These are phyloP conservation scores for Falco biarmicus DNA, from an alignment of 2,797 vertebrate genomes.

Conservation along the genomic window DNA sequence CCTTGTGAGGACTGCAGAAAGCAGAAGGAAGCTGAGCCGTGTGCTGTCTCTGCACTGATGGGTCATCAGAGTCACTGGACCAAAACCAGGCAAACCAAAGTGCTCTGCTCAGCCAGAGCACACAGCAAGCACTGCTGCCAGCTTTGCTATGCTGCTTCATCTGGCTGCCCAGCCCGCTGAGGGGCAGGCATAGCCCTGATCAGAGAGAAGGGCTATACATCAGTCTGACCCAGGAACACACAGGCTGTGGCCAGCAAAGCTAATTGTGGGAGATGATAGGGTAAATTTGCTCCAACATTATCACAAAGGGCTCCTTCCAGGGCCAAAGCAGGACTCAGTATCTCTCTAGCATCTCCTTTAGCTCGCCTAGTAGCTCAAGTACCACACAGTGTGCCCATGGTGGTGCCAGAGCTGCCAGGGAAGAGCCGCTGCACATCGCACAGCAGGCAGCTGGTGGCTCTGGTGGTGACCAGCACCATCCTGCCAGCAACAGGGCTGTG, in stretches of 20 bases:
- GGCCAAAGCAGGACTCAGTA: neutral
- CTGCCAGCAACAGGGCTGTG: neutral
- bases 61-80: neutral
- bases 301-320: neutral
- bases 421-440: rapidly evolving
- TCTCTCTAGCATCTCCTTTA: neutral
- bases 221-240: rapidly evolving
- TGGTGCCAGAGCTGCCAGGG: neutral
- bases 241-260: neutral
- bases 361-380: rapidly evolving
- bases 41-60: neutral
- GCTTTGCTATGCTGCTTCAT: neutral
- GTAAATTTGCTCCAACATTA: neutral
- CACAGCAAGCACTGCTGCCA: neutral
- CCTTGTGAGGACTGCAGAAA: neutral
- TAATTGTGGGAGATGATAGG: neutral
- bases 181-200: neutral
- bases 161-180: rapidly evolving
- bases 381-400: rapidly evolving
- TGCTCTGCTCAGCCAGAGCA: neutral
- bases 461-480: neutral
- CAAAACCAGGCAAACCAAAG: neutral
- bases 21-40: neutral
- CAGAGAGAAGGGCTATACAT: neutral
- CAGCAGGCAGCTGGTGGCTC: rapidly evolving